Conservation (phyloP, 2,888 invertebrate species). For the Nomada fabriciana region DNA sequence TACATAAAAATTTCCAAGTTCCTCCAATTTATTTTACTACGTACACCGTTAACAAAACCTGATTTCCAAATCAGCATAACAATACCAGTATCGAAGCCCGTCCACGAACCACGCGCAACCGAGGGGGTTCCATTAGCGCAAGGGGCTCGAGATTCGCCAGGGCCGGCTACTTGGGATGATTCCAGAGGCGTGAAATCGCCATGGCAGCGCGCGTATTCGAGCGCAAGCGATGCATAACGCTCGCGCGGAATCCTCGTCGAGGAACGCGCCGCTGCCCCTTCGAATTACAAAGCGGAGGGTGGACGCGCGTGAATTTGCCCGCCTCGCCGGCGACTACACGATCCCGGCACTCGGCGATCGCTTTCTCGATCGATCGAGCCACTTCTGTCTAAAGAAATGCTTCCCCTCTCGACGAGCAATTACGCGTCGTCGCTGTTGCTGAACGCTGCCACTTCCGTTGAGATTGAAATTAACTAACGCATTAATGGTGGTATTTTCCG, state of each 20-base stretch:
- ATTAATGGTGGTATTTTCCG: neutral
- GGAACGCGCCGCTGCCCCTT: neutral
- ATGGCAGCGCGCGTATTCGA: neutral
- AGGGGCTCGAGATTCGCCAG: neutral
- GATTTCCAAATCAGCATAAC: too few species aligned
- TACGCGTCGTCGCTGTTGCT: slow-evolving; percentile 4
- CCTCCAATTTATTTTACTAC: too few species aligned
- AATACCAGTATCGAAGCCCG: neutral
- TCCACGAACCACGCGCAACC: neutral
- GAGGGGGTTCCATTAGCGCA: slow-evolving; percentile 2
- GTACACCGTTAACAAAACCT: too few species aligned
- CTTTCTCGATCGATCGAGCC: neutral
- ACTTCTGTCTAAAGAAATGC: too few species aligned
- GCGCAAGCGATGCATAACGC: slow-evolving; percentile 21
- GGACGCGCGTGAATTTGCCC: slow-evolving; percentile 1
- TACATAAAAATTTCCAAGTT: too few species aligned
- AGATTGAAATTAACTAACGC: neutral
- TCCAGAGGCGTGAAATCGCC: slow-evolving; percentile 27
- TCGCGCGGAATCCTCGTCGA: slow-evolving; percentile 12
- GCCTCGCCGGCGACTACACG: neutral
- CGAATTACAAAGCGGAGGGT: neutral
- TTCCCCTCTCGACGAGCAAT: neutral
- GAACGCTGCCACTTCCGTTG: slow-evolving; percentile 5
- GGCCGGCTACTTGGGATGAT: slow-evolving; percentile 8
- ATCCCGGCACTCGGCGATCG: neutral